Conservation (phyloP, 92 coral and sea anemone species). For the Chrysogorgia sp. region DNA sequence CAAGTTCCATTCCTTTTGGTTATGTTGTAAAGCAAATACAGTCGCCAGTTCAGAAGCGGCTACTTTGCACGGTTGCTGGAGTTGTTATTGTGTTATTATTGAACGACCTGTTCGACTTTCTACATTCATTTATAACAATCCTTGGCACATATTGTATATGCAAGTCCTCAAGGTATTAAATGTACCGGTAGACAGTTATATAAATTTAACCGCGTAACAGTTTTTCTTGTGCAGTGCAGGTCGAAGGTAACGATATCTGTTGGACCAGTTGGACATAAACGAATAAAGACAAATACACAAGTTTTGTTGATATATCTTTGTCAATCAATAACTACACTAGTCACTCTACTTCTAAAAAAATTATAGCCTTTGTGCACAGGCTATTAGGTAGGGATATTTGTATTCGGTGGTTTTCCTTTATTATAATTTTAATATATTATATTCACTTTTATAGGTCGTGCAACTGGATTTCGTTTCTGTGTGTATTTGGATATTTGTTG, state of each 20-base stretch:
- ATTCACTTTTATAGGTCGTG: conserved; percentile 63
- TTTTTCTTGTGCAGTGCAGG: no score
- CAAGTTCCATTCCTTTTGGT: conserved; percentile 85
- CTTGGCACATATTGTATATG: conserved; percentile 73
- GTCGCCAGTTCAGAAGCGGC: conserved; percentile 83
- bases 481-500: conserved; percentile 85
- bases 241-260: no score
- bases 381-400: no score
- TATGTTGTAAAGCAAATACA: conserved; percentile 77
- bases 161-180: conserved; percentile 31
- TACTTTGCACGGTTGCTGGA: conserved; percentile 74
- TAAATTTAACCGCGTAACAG: no score
- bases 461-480: conserved; percentile 87
- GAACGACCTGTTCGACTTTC: conserved; percentile 70
- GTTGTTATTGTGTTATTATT: conserved; percentile 55
- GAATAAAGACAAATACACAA: not conserved
- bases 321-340: no score
- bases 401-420: not conserved
- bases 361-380: no score
- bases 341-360: no score
- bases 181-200: not conserved
- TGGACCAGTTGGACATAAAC: no score
- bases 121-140: conserved; percentile 78
- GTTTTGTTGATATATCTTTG: not conserved
- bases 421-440: not conserved